Evolutionary conservation across 1,140 invertebrate species (phyloP).

Genomic region (Melanaphis sacchari): DNA sequence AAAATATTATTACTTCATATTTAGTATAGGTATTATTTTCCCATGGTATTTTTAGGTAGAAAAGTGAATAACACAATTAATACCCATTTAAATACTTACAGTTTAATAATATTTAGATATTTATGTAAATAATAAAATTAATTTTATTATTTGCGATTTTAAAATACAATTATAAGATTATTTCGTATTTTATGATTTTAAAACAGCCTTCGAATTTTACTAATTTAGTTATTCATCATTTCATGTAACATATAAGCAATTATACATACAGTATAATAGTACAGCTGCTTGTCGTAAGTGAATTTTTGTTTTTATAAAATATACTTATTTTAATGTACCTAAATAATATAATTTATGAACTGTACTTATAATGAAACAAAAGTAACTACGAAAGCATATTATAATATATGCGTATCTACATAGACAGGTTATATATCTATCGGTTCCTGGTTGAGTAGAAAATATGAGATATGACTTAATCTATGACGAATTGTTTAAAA

Average conservation of each 20-base stretch:
- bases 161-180: not conserved
- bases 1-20: not conserved
- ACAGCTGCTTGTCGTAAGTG: not conserved
- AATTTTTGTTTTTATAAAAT: not conserved
- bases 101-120: not conserved
- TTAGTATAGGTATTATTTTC: not conserved
- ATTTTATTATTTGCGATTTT: not conserved
- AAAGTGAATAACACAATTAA: not conserved
- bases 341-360: constrained; percentile 12
- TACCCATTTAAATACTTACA: not conserved
- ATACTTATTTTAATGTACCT: constrained; percentile 13
- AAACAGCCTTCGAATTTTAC: not conserved
- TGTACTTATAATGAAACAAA: not conserved
- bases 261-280: not conserved
- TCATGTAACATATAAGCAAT: not conserved
- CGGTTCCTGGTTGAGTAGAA: not conserved
- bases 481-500: constrained; percentile 32
- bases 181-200: not conserved
- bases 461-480: constrained; percentile 29
- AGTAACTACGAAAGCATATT: not conserved
- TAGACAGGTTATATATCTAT: not conserved
- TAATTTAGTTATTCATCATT: constrained; percentile 17
- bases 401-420: not conserved
- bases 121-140: not conserved
- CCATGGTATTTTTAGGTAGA: not conserved